phyloP scores from a whole-genome alignment of 2,888 invertebrate species.

The Drosophila paranaensis region DNA sequence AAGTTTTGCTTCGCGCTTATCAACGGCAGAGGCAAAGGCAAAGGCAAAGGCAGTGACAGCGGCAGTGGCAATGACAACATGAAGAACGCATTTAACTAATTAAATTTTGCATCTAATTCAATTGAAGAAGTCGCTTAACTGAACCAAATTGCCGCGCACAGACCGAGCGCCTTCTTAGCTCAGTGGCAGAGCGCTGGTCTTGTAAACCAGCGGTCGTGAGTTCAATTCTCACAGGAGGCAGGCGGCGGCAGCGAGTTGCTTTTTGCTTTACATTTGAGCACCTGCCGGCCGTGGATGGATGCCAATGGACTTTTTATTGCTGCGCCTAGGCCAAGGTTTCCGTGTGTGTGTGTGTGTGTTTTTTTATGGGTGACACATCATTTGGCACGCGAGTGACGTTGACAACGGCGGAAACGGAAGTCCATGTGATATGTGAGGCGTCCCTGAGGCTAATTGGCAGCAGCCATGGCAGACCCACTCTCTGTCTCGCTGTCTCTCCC shows the following conservation, averaged over 20 bases:
- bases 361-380: slow-evolving; percentile 67
- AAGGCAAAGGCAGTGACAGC: neutral
- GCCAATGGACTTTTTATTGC: slow-evolving; percentile 47
- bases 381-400: slow-evolving; percentile 74
- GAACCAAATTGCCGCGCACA: neutral
- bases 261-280: neutral
- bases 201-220: slow-evolving; percentile 64
- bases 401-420: slow-evolving; percentile 63
- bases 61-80: slow-evolving; percentile 11
- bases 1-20: slow-evolving; percentile 43
- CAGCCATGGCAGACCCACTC: neutral
- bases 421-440: slow-evolving; percentile 28
- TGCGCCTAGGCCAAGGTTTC: slow-evolving; percentile 20
- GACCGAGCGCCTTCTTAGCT: slow-evolving; percentile 51
- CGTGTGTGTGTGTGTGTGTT: neutral
- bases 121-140: slow-evolving; percentile 50
- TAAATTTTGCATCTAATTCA: slow-evolving; percentile 67
- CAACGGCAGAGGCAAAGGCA: neutral
- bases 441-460: slow-evolving; percentile 63
- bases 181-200: slow-evolving; percentile 61
- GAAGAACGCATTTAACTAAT: slow-evolving; percentile 64
- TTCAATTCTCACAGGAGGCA: slow-evolving; percentile 64
- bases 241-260: neutral
- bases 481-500: no score
- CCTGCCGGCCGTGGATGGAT: slow-evolving; percentile 16